These are phyloP conservation scores for Lithophane leautieri DNA, from an alignment of 2,888 invertebrate species.

Conservation along the genomic window DNA sequence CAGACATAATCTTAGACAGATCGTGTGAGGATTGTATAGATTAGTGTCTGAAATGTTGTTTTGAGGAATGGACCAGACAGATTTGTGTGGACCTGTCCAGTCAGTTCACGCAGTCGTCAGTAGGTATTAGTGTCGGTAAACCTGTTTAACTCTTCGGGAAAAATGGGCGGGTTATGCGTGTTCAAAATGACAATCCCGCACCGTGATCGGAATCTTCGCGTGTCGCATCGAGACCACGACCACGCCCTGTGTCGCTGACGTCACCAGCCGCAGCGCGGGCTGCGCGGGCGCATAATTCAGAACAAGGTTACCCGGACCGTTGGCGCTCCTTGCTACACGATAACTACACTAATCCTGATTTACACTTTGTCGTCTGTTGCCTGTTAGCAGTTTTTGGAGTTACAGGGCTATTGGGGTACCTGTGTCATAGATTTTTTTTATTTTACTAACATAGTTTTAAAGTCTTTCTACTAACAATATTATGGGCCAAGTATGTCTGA, in stretches of 20 bases:
- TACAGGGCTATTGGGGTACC: background rate
- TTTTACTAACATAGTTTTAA: too few species aligned
- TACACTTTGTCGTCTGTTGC: conserved; percentile 32
- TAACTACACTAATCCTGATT: conserved; percentile 58
- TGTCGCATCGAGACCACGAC: conserved; percentile 34
- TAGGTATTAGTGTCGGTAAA: too few species aligned
- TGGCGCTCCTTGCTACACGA: conserved; percentile 56
- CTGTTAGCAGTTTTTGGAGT: conserved; percentile 21
- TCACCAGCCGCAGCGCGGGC: conserved; percentile 47
- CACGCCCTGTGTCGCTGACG: conserved; percentile 68
- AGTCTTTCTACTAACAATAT: too few species aligned
- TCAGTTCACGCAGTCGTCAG: background rate
- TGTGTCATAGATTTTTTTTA: too few species aligned
- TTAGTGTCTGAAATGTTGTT: too few species aligned
- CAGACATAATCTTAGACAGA: too few species aligned
- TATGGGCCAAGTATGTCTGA: too few species aligned
- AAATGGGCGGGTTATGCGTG: background rate
- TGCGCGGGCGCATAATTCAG: conserved; percentile 67
- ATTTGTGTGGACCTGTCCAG: background rate
- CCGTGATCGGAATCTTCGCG: conserved; percentile 17
- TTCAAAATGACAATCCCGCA: conserved; percentile 8
- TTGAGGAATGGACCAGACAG: too few species aligned
- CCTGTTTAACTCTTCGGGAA: background rate
- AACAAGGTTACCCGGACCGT: conserved; percentile 67
- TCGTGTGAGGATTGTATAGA: too few species aligned